A percentile compares a stretch with the other conserved stretches of the same genome.
These are phyloP conservation scores for Scolopax bukidnonensis DNA, from an alignment of 2,797 vertebrate species.

Conservation along the genomic window DNA sequence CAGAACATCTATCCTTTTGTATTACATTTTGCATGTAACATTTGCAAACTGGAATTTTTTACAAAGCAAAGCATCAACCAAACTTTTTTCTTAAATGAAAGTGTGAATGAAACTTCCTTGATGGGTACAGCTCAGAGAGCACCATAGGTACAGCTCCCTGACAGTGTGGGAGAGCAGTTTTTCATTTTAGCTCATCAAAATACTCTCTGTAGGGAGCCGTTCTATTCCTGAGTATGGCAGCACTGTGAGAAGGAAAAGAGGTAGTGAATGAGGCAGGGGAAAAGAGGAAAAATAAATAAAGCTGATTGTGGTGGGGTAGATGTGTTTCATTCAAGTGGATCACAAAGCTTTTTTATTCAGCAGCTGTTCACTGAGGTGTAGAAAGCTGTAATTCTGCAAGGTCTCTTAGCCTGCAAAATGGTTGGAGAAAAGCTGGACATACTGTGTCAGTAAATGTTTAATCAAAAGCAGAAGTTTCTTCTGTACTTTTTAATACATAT, in stretches of 20 bases:
- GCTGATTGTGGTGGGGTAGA: neutral
- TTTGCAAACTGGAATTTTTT: neutral
- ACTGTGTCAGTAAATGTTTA: slow-evolving; percentile 36
- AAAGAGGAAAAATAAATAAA: slow-evolving; percentile 37
- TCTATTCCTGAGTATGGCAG: slow-evolving; percentile 46
- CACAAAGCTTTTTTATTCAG: slow-evolving; percentile 50
- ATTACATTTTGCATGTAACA: neutral
- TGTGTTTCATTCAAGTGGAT: slow-evolving; percentile 9
- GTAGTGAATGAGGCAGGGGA: slow-evolving; percentile 8
- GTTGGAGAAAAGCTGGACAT: slow-evolving; percentile 26
- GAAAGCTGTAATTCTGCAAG: slow-evolving; percentile 43
- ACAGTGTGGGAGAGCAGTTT: neutral
- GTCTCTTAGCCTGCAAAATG: slow-evolving; percentile 15
- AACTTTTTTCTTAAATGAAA: slow-evolving; percentile 4
- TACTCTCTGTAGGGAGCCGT: neutral
- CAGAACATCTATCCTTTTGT: neutral
- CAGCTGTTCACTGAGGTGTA: slow-evolving; percentile 66
- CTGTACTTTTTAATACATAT: slow-evolving; percentile 32
- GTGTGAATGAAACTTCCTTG: slow-evolving; percentile 22
- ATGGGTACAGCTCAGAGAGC: slow-evolving; percentile 32
- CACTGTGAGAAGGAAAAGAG: slow-evolving; percentile 20
- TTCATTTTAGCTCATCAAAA: slow-evolving; percentile 25
- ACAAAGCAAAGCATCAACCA: neutral
- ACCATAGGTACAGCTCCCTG: neutral
- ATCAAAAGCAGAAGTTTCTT: slow-evolving; percentile 61